Evolutionary conservation across 1,140 invertebrate species (phyloP).

Genomic region (Trissolcus basalis): DNA sequence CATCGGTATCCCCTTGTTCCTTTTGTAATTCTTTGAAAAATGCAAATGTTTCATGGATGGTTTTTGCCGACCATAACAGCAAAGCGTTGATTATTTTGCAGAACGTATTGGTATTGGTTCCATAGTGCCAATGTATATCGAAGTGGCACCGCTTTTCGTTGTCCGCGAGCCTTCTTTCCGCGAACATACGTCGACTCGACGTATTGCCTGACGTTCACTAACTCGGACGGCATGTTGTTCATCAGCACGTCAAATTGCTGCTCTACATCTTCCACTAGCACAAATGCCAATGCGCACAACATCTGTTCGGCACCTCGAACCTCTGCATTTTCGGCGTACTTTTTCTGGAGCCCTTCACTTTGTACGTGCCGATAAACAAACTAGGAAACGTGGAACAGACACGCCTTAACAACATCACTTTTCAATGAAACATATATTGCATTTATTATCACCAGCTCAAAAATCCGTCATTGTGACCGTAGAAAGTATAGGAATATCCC

Average conservation of each 20-base stretch:
- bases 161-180: background rate
- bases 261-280: background rate
- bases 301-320: background rate
- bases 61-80: background rate
- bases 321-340: background rate
- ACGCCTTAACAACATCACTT: background rate
- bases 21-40: background rate
- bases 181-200: background rate
- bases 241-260: background rate
- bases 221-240: background rate
- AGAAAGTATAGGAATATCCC: background rate
- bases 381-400: background rate
- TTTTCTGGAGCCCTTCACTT: background rate
- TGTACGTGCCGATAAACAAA: background rate
- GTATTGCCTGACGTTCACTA: background rate
- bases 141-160: background rate
- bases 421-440: background rate
- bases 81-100: background rate
- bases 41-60: background rate
- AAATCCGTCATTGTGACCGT: background rate
- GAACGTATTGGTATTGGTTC: conserved; percentile 1
- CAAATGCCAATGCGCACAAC: background rate
- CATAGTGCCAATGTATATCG: background rate
- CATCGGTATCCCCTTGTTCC: background rate
- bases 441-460: background rate